Percentiles rank a stretch among this genome's conserved stretches.
These are phyloP conservation scores for Paedocypris micromegethes DNA, from an alignment of 2,797 vertebrate species.

Conservation along the genomic window DNA sequence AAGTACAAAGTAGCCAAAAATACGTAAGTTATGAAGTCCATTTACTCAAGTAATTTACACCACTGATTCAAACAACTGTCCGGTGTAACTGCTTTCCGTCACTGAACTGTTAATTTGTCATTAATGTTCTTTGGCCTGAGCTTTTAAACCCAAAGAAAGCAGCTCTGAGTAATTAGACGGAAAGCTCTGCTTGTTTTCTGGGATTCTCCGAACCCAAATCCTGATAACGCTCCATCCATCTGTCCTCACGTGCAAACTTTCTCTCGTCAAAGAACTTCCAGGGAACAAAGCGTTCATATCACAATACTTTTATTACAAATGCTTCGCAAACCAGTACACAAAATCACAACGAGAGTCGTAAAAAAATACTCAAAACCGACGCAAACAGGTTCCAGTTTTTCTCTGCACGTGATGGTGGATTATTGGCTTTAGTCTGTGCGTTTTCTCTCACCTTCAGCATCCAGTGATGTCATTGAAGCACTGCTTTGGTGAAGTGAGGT, in stretches of 20 bases:
- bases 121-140: constrained; percentile 36
- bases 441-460: constrained; percentile 1
- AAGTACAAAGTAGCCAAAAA: no score
- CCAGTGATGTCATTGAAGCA: not conserved
- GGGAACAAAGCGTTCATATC: not conserved
- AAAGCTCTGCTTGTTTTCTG: constrained; percentile 23
- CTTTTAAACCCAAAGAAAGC: constrained; percentile 32
- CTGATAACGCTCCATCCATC: constrained; percentile 31
- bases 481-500: not conserved
- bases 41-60: no score
- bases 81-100: constrained; percentile 1
- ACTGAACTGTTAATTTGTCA: constrained; percentile 29
- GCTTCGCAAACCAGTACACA: constrained; percentile 11
- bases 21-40: no score
- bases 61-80: no score
- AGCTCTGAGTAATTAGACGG: constrained; percentile 33
- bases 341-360: constrained; percentile 18
- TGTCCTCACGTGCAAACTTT: constrained; percentile 7
- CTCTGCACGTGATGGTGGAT: not conserved
- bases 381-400: not conserved
- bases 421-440: constrained; percentile 22
- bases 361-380: constrained; percentile 12
- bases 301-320: constrained; percentile 34
- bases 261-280: not conserved
- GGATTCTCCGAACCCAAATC: constrained; percentile 34